phyloP scores from a whole-genome alignment of 2,797 vertebrate species.

The Lateolabrax maculatus region DNA sequence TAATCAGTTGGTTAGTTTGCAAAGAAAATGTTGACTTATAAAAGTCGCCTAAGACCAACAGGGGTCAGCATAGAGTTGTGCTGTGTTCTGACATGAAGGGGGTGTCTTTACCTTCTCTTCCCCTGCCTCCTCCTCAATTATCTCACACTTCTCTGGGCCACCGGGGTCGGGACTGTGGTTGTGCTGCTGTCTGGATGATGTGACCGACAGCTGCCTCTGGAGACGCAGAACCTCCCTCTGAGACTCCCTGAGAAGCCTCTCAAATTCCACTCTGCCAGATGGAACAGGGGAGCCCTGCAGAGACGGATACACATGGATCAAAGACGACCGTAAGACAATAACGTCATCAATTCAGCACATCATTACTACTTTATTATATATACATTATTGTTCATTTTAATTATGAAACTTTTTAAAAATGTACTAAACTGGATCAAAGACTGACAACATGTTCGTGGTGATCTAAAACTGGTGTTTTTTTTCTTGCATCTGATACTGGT shows the following conservation, averaged over 20 bases:
- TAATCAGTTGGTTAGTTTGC: neutral
- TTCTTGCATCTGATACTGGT: neutral
- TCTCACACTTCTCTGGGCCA: constrained; percentile 34
- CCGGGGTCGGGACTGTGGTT: constrained; percentile 31
- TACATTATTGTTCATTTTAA: neutral
- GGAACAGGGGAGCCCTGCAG: constrained; percentile 80
- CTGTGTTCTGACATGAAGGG: neutral
- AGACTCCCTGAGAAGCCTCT: constrained; percentile 93
- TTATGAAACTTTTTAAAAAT: too few species aligned
- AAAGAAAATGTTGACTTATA: neutral
- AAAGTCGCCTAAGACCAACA: constrained; percentile 39
- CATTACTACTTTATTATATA: neutral
- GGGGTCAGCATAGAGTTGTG: constrained; percentile 41
- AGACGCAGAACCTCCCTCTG: constrained; percentile 95
- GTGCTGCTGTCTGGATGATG: constrained; percentile 72
- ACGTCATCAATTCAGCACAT: neutral
- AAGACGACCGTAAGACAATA: neutral
- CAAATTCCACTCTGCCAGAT: constrained; percentile 86
- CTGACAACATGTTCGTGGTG: too few species aligned
- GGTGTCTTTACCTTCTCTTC: constrained; percentile 70
- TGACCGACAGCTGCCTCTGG: constrained; percentile 94
- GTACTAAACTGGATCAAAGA: neutral
- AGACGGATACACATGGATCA: constrained; percentile 10
- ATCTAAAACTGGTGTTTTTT: neutral
- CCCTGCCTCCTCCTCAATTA: constrained; percentile 43